Evolutionary conservation across 2,888 invertebrate genomes (phyloP), one percentile per base, ranked within the genome.

Genomic region (Pristionchus japonicus): DNA sequence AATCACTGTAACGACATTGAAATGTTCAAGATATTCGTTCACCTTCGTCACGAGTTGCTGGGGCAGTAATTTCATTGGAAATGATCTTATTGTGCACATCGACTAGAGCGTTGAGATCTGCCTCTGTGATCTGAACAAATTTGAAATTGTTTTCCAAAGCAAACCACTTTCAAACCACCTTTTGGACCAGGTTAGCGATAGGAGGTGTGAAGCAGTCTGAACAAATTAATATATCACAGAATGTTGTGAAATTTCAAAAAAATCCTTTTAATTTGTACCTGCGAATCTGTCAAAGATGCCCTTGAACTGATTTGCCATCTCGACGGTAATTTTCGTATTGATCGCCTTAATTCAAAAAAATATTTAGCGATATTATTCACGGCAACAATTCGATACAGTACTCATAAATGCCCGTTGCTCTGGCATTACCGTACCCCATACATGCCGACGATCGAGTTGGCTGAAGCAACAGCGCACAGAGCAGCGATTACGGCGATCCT

Each of bases 371-470:
- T 43, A 43, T 43, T 40, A 13, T 3, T 9, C 77, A 4, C 3
- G 27, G n/a, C 37, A 1, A 37, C 2, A 17, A 23, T 77, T 23
- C 0, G 23, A 11, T 80, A 77, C 13, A 40, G 77, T 64, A 64
- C 31, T 31, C 31, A 34, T 11, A 31, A 13, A 40, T 17, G 6
- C 6, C n/a, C n/a, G n/a, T n/a, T n/a, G n/a, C n/a, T n/a, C n/a
- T n/a, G n/a, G n/a, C n/a, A n/a, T n/a, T 83, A 83, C 82, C 49
- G 82, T 83, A 83, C 82, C 82, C 82, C 82, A 20, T 83, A 83
- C 49, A 83, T 49, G 31, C 52, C 52, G 82, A 52, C 31, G 82
- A 83, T 83, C 23, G 82, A 13, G 4, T 23, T 34, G n/a, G 52
- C 82, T 17, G 82, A 3, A 4, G 52, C 82, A 23, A 52, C 52